Percentiles rank a stretch among this genome's conserved stretches.
Evolutionary conservation across 2,888 invertebrate species (phyloP).

Genomic region (Tetranychus piercei): DNA sequence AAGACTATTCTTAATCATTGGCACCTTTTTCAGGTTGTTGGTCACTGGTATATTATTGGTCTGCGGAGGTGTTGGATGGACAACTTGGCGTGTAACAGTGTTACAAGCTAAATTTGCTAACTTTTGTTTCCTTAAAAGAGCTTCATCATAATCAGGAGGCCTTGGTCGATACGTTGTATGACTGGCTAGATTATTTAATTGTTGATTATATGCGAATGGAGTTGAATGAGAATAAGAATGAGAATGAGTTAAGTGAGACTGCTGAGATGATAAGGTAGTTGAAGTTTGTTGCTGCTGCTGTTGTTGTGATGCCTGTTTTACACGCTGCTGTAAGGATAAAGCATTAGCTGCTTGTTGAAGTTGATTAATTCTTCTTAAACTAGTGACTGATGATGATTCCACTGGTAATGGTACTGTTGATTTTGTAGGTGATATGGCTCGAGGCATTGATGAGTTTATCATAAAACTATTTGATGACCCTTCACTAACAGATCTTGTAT

Average conservation of each 20-base stretch:
- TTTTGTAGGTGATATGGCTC: neutral
- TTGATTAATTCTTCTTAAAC: conserved; percentile 19
- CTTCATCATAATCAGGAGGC: conserved; percentile 11
- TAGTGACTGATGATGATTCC: conserved; percentile 20
- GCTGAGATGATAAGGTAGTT: neutral
- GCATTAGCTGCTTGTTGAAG: conserved; percentile 16
- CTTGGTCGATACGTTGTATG: neutral
- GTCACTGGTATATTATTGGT: neutral
- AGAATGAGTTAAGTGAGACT: neutral
- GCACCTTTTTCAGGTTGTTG: conserved; percentile 2
- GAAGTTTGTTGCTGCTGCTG: neutral
- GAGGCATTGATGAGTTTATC: neutral
- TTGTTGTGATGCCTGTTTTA: neutral
- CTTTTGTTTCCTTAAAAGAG: conserved; percentile 9
- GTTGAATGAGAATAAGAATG: conserved; percentile 6
- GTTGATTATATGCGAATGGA: neutral
- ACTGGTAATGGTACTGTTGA: conserved; percentile 14
- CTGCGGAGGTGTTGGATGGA: neutral
- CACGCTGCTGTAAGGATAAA: neutral
- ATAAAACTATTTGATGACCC: neutral
- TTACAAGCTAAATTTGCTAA: conserved; percentile 7
- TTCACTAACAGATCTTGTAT: neutral
- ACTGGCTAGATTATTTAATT: neutral
- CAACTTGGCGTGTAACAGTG: neutral
- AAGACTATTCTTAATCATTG: conserved; percentile 2